Percentiles rank a stretch among this genome's conserved stretches.
phyloP scores from a whole-genome alignment of 2,888 invertebrate genomes.

The Dione juno region DNA sequence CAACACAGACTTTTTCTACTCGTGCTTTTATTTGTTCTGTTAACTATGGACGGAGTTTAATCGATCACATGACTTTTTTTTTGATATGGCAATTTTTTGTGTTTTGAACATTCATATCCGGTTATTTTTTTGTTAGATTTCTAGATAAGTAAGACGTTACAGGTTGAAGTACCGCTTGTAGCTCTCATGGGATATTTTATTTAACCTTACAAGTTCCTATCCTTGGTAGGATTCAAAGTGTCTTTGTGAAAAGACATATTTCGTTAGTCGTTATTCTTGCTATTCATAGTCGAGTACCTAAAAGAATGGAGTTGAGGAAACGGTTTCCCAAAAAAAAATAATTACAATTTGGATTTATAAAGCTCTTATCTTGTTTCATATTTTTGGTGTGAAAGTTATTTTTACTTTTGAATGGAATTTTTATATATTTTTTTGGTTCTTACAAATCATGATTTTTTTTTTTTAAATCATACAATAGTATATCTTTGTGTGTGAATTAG shows the following conservation, averaged over 20 bases:
- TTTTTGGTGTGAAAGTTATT: not conserved
- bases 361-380: not conserved
- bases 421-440: not conserved
- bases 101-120: too few relatives aligned
- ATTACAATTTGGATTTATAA: not conserved
- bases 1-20: too few relatives aligned
- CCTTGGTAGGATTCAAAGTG: not conserved
- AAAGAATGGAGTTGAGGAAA: constrained; percentile 4
- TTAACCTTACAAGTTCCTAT: constrained; percentile 2
- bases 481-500: too few relatives aligned
- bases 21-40: too few relatives aligned
- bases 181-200: not conserved
- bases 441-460: too few relatives aligned
- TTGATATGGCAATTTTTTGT: too few relatives aligned
- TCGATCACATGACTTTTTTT: too few relatives aligned
- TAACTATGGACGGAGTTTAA: too few relatives aligned
- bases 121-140: too few relatives aligned
- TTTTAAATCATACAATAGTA: too few relatives aligned
- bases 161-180: constrained; percentile 2
- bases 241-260: not conserved
- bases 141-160: not conserved
- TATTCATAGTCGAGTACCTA: constrained; percentile 2
- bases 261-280: constrained; percentile 6
- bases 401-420: not conserved
- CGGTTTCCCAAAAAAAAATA: not conserved